Conservation (phyloP, 2,888 invertebrate species). For the Ypsolopha scabrella region DNA sequence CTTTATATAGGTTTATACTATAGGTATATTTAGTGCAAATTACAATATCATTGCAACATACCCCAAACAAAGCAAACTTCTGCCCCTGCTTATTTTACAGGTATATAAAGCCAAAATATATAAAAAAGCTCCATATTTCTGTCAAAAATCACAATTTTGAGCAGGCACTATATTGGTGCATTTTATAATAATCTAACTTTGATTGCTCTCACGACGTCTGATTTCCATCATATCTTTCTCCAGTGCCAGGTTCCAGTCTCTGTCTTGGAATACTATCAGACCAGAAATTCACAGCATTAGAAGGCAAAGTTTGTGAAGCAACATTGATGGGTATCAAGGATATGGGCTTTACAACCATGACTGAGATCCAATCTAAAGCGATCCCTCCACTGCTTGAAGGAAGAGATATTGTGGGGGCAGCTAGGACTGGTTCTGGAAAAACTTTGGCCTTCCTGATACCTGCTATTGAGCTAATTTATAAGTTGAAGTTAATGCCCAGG, state of each 20-base stretch:
- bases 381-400: slow-evolving; percentile 93
- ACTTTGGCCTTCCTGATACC: slow-evolving; percentile 96
- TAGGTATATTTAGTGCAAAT: too few species aligned
- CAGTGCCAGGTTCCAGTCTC: slow-evolving; percentile 75
- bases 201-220: too few species aligned
- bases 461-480: slow-evolving; percentile 92
- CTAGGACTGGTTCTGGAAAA: slow-evolving; percentile 97
- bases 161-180: too few species aligned
- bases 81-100: too few species aligned
- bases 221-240: slow-evolving; percentile 15
- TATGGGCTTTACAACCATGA: slow-evolving; percentile 96
- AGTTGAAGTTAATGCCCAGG: slow-evolving; percentile 90
- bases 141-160: too few species aligned
- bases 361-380: slow-evolving; percentile 92
- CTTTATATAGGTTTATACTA: too few species aligned
- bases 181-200: too few species aligned
- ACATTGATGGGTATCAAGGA: slow-evolving; percentile 87
- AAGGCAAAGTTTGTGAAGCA: slow-evolving; percentile 80
- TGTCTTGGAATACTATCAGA: slow-evolving; percentile 73
- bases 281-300: slow-evolving; percentile 67
- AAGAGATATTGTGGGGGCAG: slow-evolving; percentile 92
- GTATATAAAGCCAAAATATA: too few species aligned
- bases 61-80: too few species aligned
- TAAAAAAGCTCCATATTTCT: too few species aligned
- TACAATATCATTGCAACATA: too few species aligned